A percentile compares a stretch with the other conserved stretches of the same genome.
Evolutionary conservation across 2,797 vertebrate species (phyloP).

Genomic region (Acanthopagrus latus): DNA sequence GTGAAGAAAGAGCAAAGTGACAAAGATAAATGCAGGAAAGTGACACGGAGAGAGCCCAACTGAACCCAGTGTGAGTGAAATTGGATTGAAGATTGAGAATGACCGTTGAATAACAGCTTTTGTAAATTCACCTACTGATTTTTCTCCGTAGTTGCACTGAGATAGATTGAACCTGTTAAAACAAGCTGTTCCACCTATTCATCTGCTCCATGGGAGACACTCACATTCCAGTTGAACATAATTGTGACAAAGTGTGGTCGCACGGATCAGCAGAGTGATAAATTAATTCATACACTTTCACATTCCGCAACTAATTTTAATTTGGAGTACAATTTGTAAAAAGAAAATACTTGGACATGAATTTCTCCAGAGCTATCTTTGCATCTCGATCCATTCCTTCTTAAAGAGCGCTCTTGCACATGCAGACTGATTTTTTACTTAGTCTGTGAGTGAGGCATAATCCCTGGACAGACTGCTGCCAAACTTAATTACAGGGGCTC

Average conservation of each 20-base stretch:
- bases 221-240: constrained; percentile 1
- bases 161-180: constrained; percentile 17
- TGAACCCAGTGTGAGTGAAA: constrained; percentile 6
- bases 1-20: constrained; percentile 34
- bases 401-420: constrained; percentile 10
- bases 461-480: constrained; percentile 42
- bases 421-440: constrained; percentile 40
- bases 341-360: neutral
- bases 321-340: neutral
- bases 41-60: constrained; percentile 14
- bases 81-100: constrained; percentile 27
- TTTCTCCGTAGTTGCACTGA: neutral
- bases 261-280: constrained; percentile 6
- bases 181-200: constrained; percentile 3
- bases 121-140: neutral
- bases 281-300: neutral
- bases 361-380: constrained; percentile 25
- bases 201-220: constrained; percentile 20
- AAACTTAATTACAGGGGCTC: constrained; percentile 48
- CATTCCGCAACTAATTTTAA: neutral
- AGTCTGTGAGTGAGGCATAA: constrained; percentile 32
- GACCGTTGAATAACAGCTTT: constrained; percentile 19
- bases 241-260: neutral
- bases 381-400: constrained; percentile 1
- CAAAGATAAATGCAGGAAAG: constrained; percentile 24